These are phyloP conservation scores for Diorhabda sublineata DNA, from an alignment of 1,140 invertebrate species.

Conservation along the genomic window DNA sequence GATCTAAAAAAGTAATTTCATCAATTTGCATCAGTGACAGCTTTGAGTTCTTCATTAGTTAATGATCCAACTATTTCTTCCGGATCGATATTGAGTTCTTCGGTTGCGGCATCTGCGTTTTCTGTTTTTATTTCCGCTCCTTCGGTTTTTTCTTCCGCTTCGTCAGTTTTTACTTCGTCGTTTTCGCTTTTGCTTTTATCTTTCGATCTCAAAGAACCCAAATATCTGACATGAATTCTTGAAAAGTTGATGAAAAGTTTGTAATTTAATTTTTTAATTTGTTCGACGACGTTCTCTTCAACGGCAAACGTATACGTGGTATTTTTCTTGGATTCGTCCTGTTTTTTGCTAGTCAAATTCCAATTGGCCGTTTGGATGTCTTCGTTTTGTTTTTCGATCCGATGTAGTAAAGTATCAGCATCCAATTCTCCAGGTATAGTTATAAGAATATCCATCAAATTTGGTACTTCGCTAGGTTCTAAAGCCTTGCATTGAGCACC, in stretches of 20 bases:
- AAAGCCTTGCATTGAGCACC: background rate
- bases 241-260: background rate
- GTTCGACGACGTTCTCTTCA: background rate
- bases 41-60: background rate
- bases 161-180: background rate
- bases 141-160: background rate
- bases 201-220: background rate
- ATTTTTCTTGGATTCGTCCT: background rate
- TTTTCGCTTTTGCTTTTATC: background rate
- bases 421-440: background rate
- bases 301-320: background rate
- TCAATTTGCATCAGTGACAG: background rate
- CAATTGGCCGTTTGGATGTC: background rate
- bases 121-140: background rate
- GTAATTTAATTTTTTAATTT: background rate
- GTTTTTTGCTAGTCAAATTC: background rate
- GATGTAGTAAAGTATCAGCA: background rate
- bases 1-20: too few relatives aligned
- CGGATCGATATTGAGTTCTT: background rate
- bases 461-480: conserved; percentile 3
- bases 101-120: background rate
- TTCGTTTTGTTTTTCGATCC: conserved; percentile 2
- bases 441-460: background rate
- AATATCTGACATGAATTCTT: background rate
- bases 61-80: background rate